Base-by-base conservation (phyloP, 2,797 vertebrate species). In the Masticophis lateralis region DNA sequence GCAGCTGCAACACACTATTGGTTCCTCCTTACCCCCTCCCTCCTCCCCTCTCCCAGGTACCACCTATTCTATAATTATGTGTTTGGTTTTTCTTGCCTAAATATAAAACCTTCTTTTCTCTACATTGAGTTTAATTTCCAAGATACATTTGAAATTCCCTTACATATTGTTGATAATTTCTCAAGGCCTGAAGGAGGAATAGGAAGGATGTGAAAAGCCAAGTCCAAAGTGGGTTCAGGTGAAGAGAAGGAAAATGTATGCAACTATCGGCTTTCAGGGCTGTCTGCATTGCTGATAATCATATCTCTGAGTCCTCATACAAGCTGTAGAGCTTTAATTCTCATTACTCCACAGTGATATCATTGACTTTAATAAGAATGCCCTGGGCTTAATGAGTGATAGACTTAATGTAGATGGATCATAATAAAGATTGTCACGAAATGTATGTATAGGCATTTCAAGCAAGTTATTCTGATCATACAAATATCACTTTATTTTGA, bases 361-460 rank as follows among this genome's bases (percentile, higher is more conserved):
- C 20, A 37, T 9, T 59, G 32, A 87, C 86, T 88, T 69, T 89
- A 89, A 92, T 83, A 89, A 69, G 37, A 22, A 13, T 61, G 32
- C 56, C 56, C 37, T 79, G 28, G 56, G 61, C 56, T 83, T 89
- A 92, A 89, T 89, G 66, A 83, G 6, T 51, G 16, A 20, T 83
- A 83, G 43, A 60, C 25, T 32, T 47, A n/a, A n/a, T 63, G 3
- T 63, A 92, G 93, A 60, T 61, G 88, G 90, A 89, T 87, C 63
- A 87, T 89, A 93, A 43, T 25, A n/a, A 93, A 12, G 86, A 60
- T 60, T 93, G 83, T 93, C 63, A 25, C 63, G 79, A 88, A 89
- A 94, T 55, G n/a, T 28, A 92, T 92, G 32, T 91, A 9, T 93
- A 93, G 86, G 86, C 53, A 74, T 88, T 83, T 83, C 43, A 57